Conservation (phyloP, 1,140 invertebrate species). For the Lerema accius region DNA sequence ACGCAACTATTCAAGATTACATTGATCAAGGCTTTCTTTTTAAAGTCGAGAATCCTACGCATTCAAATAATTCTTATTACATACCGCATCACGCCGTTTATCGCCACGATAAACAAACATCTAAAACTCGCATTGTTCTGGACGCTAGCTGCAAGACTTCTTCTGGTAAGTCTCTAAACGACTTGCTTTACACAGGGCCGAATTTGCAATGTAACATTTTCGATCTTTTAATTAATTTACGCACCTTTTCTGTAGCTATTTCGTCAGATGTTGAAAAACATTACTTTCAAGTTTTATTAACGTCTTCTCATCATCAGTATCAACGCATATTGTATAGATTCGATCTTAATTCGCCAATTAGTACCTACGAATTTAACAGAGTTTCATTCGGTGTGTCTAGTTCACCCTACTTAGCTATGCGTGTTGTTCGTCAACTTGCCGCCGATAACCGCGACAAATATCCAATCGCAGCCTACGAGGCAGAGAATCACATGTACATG, state of each 20-base stretch:
- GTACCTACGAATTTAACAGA: not conserved
- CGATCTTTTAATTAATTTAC: conserved; percentile 3
- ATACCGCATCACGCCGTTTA: too few species aligned
- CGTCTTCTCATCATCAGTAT: not conserved
- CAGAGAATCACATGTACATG: conserved; percentile 1
- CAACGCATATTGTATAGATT: conserved; percentile 4
- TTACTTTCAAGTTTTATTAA: not conserved
- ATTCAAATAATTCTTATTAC: too few species aligned
- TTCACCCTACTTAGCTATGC: conserved; percentile 7
- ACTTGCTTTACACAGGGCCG: conserved; percentile 1
- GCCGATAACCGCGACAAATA: not conserved
- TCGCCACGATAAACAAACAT: too few species aligned
- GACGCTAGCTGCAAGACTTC: conserved; percentile 6
- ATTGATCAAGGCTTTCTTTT: too few species aligned
- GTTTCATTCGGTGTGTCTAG: not conserved
- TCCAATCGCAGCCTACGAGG: conserved; percentile 3
- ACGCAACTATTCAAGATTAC: too few species aligned
- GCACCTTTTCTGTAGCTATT: not conserved
- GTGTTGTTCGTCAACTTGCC: conserved; percentile 2
- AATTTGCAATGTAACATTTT: conserved; percentile 5
- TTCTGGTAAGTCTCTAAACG: not conserved
- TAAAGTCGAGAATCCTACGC: too few species aligned
- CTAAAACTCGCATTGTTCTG: conserved; percentile 3
- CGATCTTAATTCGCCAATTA: not conserved
- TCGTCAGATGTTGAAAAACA: not conserved